phyloP scores from a whole-genome alignment of 2,888 invertebrate species.

The Zhengitettix transpicula region DNA sequence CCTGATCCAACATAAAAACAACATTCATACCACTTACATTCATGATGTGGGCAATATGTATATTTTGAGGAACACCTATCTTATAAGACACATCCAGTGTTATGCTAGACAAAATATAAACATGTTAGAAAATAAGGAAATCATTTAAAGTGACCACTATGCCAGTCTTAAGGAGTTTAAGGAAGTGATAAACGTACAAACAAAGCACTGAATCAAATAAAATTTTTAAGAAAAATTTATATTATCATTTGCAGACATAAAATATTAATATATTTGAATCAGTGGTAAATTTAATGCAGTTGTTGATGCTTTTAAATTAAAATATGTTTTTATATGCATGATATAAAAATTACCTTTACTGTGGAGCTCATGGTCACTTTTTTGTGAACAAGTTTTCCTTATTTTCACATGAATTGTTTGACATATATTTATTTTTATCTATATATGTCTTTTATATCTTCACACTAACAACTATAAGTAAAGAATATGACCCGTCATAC shows the following conservation, averaged over 20 bases:
- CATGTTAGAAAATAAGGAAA: constrained; percentile 6
- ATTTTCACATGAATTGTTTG: constrained; percentile 5
- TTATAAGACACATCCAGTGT: constrained; percentile 12
- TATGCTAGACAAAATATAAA: constrained; percentile 12
- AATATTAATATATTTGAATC: not conserved
- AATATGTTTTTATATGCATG: not conserved
- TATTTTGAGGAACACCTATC: constrained; percentile 6
- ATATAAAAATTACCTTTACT: not conserved
- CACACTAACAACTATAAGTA: constrained; percentile 4
- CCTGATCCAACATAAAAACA: not conserved
- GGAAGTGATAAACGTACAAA: too few relatives aligned
- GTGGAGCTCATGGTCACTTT: not conserved
- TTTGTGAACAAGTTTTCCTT: not conserved
- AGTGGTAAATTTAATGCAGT: not conserved
- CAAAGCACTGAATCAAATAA: too few relatives aligned
- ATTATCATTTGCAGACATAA: too few relatives aligned
- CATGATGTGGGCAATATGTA: not conserved
- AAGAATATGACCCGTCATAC: constrained; percentile 10
- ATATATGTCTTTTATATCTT: constrained; percentile 2
- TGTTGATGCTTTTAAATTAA: not conserved
- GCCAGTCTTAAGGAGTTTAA: too few relatives aligned
- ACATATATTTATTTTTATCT: constrained; percentile 4
- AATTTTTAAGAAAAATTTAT: too few relatives aligned
- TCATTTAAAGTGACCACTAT: not conserved
- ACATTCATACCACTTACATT: not conserved